A percentile compares a stretch with the other conserved stretches of the same genome.
These are phyloP conservation scores for Rotaria sp. DNA, from an alignment of 2,888 invertebrate species.

Conservation along the genomic window DNA sequence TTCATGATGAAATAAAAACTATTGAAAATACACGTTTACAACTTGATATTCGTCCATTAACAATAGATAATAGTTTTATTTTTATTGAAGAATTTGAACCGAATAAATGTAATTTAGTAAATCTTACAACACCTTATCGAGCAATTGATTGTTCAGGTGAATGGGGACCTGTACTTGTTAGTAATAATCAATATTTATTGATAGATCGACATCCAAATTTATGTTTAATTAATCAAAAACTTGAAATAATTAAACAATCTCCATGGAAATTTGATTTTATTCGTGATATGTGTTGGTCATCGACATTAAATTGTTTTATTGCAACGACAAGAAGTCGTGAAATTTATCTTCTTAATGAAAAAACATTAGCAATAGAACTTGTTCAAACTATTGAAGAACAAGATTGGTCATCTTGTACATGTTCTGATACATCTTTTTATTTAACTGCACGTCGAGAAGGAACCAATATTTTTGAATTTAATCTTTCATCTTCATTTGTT, in stretches of 20 bases:
- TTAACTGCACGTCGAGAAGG: neutral
- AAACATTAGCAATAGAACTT: neutral
- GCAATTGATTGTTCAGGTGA: no score
- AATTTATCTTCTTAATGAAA: neutral
- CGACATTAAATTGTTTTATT: neutral
- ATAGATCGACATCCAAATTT: neutral
- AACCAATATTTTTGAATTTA: neutral
- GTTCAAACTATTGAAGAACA: neutral
- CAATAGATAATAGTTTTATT: no score
- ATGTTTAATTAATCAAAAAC: neutral
- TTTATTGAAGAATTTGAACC: no score
- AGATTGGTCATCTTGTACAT: neutral
- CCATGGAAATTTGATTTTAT: neutral
- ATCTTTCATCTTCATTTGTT: neutral
- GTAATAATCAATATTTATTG: no score
- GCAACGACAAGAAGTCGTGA: neutral
- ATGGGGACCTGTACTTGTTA: no score
- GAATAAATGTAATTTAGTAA: no score
- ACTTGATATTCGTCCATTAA: no score
- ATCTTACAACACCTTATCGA: no score
- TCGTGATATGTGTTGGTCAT: slow-evolving; percentile 8
- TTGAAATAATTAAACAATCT: neutral
- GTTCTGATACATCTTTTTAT: neutral
- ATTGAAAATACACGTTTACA: no score
- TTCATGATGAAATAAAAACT: no score